phyloP scores from a whole-genome alignment of 2,888 invertebrate species.

The Trichopoda pennipes region DNA sequence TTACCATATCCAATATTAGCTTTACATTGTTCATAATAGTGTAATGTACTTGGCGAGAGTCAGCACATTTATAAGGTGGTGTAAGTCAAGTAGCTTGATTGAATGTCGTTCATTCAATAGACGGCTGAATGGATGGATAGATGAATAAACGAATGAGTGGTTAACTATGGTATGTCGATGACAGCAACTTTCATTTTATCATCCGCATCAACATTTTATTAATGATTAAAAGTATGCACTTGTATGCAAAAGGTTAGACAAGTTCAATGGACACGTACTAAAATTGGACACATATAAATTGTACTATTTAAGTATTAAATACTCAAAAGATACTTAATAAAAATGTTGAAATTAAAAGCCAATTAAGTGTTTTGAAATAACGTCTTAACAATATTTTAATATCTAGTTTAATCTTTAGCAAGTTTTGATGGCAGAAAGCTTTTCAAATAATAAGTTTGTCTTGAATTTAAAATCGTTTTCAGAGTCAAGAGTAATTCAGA shows the following conservation, averaged over 20 bases:
- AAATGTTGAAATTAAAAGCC: constrained; percentile 13
- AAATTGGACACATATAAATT: constrained; percentile 24
- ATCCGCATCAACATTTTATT: constrained; percentile 38
- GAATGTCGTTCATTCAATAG: constrained; percentile 49
- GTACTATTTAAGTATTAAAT: constrained; percentile 12
- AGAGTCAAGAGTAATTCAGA: no score
- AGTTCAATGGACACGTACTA: constrained; percentile 59
- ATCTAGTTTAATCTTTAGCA: neutral
- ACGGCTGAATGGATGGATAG: neutral
- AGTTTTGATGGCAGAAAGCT: no score
- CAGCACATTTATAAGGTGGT: constrained; percentile 59
- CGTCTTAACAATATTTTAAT: neutral
- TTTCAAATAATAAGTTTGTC: no score
- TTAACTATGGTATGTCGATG: constrained; percentile 18
- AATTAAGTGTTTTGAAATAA: neutral
- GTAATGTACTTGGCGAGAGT: constrained; percentile 28
- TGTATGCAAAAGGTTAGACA: constrained; percentile 53
- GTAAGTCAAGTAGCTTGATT: constrained; percentile 68
- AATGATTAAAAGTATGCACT: constrained; percentile 22
- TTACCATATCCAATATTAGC: neutral
- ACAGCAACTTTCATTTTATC: constrained; percentile 47
- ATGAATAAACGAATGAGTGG: constrained; percentile 11
- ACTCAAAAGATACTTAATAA: neutral
- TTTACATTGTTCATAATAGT: neutral
- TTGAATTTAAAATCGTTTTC: no score